Evolutionary conservation across 2,113 vertebrate species (phyloP).

Genomic region (Rattus rattus): DNA sequence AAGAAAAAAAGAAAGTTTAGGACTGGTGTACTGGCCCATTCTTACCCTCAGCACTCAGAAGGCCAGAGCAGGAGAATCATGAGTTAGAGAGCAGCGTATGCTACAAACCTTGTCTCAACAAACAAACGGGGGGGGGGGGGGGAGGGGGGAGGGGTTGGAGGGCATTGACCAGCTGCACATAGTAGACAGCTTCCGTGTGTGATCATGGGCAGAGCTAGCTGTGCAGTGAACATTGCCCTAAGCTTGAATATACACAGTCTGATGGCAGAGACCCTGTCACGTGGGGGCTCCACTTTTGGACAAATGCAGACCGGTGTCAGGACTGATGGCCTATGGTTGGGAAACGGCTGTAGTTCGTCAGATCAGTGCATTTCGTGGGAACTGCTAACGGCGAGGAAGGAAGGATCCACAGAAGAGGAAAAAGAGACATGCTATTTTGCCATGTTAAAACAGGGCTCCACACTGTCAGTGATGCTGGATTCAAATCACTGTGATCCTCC

Average conservation of each 20-base stretch:
- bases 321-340: neutral
- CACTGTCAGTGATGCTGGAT: neutral
- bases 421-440: neutral
- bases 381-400: neutral
- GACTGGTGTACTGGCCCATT: neutral
- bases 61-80: neutral
- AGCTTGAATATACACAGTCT: neutral
- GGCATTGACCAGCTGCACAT: too few relatives aligned
- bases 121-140: neutral
- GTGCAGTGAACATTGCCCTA: rapidly evolving
- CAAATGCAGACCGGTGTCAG: neutral
- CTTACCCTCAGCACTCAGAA: neutral
- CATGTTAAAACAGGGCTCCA: neutral
- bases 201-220: neutral
- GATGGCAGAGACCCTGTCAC: neutral
- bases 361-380: neutral
- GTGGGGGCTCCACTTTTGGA: neutral
- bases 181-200: neutral
- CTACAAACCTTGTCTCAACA: neutral
- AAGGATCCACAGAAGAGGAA: neutral
- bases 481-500: neutral
- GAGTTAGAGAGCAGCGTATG: neutral
- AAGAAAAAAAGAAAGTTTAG: neutral
- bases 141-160: neutral
- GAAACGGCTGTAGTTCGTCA: neutral